phyloP scores from a whole-genome alignment of 2,113 vertebrate species.

The Podarcis raffonei region DNA sequence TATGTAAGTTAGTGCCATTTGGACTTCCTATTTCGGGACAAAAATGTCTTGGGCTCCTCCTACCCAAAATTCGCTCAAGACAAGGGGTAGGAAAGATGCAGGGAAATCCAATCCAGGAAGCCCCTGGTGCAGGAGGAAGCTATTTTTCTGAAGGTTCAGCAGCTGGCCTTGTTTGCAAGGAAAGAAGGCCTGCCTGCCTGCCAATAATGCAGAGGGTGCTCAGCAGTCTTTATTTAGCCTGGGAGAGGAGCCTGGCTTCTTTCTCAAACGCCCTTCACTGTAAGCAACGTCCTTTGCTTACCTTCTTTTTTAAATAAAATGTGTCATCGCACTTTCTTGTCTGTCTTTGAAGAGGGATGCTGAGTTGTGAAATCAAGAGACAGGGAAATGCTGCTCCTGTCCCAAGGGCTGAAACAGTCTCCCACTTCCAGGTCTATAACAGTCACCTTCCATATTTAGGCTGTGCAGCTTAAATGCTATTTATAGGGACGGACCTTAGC shows the following conservation, averaged over 20 bases:
- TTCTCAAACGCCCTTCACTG: background rate
- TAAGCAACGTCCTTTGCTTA: conserved; percentile 21
- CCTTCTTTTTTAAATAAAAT: conserved; percentile 7
- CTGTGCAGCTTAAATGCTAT: background rate
- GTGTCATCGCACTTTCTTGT: conserved; percentile 1
- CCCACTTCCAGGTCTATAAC: background rate
- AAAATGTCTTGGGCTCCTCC: background rate
- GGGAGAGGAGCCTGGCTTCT: background rate
- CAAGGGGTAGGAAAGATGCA: background rate
- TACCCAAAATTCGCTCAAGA: background rate
- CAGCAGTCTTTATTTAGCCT: background rate
- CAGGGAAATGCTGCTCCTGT: conserved; percentile 12
- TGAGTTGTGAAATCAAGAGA: conserved; percentile 21
- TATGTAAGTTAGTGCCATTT: background rate
- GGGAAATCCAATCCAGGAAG: background rate
- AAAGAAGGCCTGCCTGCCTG: background rate
- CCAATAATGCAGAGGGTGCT: conserved; percentile 6
- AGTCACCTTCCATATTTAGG: conserved; percentile 3
- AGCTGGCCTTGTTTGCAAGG: background rate
- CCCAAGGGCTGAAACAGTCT: conserved; percentile 12
- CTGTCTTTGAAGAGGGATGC: conserved; percentile 13
- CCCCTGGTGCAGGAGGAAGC: background rate
- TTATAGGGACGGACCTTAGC: too few species aligned
- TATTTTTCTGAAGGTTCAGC: background rate
- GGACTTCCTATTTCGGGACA: background rate